Evolutionary conservation across 2,888 invertebrate genomes (phyloP).

Genomic region (Agrochola litura): DNA sequence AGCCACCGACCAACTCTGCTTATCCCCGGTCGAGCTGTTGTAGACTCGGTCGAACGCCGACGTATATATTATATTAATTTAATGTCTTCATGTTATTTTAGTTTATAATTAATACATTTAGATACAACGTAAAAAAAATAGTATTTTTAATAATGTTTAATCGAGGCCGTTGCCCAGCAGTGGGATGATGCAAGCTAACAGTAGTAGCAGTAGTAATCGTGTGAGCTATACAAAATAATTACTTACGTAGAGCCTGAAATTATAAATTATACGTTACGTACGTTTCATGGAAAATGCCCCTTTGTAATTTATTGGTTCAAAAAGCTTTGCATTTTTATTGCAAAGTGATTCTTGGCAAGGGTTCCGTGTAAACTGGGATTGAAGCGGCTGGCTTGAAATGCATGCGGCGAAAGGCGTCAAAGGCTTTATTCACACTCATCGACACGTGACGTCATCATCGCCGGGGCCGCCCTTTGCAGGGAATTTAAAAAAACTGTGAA

Average conservation of each 20-base stretch:
- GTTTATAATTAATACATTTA: too few relatives aligned
- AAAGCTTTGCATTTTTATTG: slow-evolving; percentile 56
- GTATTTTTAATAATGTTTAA: not conserved
- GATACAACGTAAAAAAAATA: too few relatives aligned
- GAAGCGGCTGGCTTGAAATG: slow-evolving; percentile 83
- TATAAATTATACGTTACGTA: slow-evolving; percentile 20
- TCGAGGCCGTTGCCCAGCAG: not conserved
- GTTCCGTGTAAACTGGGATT: slow-evolving; percentile 81
- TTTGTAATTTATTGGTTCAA: slow-evolving; percentile 50
- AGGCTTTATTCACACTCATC: slow-evolving; percentile 86
- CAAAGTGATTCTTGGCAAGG: slow-evolving; percentile 60
- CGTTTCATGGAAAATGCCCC: slow-evolving; percentile 41
- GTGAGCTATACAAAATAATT: not conserved
- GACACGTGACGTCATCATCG: slow-evolving; percentile 81
- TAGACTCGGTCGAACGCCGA: too few relatives aligned
- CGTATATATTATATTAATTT: too few relatives aligned
- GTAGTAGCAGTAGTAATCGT: not conserved
- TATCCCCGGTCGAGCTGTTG: too few relatives aligned
- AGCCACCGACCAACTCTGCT: too few relatives aligned
- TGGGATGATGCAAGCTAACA: not conserved
- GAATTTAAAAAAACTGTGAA: slow-evolving; percentile 61
- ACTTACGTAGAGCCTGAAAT: not conserved
- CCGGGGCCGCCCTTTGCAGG: slow-evolving; percentile 62
- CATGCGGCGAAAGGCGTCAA: slow-evolving; percentile 86
- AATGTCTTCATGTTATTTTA: too few relatives aligned